Conservation (phyloP, 1,140 invertebrate species). For the Pachyrhynchus sulphureomaculatus region DNA sequence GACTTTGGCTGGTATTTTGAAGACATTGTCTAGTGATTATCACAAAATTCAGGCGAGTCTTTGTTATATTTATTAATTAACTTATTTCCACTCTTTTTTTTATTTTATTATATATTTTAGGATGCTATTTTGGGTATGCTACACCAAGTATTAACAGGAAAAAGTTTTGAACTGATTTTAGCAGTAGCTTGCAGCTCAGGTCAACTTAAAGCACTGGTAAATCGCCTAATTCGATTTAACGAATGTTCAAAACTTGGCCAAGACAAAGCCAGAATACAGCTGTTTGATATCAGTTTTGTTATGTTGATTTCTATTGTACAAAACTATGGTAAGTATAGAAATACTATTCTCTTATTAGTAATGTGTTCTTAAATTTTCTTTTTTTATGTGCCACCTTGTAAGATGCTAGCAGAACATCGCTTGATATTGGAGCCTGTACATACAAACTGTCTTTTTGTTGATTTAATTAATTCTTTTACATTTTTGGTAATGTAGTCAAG, state of each 20-base stretch:
- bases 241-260: slow-evolving; percentile 73
- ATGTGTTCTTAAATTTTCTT: no score
- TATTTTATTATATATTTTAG: slow-evolving; percentile 39
- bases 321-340: slow-evolving; percentile 78
- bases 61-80: no score
- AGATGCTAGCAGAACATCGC: no score
- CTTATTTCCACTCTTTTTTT: no score
- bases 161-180: slow-evolving; percentile 85
- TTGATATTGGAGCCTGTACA: no score
- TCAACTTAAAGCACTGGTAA: slow-evolving; percentile 82
- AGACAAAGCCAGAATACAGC: slow-evolving; percentile 69
- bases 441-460: no score
- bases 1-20: slow-evolving; percentile 82
- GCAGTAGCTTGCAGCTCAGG: slow-evolving; percentile 89
- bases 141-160: slow-evolving; percentile 70
- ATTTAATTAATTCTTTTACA: no score
- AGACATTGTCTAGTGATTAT: slow-evolving; percentile 81
- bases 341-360: no score
- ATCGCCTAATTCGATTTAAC: slow-evolving; percentile 88
- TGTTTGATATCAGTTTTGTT: slow-evolving; percentile 93
- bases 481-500: no score
- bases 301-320: slow-evolving; percentile 92
- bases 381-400: no score
- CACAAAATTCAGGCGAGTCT: slow-evolving; percentile 80
- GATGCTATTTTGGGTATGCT: slow-evolving; percentile 61